phyloP scores from a whole-genome alignment of 2,113 vertebrate genomes.

The Cebus imitator region DNA sequence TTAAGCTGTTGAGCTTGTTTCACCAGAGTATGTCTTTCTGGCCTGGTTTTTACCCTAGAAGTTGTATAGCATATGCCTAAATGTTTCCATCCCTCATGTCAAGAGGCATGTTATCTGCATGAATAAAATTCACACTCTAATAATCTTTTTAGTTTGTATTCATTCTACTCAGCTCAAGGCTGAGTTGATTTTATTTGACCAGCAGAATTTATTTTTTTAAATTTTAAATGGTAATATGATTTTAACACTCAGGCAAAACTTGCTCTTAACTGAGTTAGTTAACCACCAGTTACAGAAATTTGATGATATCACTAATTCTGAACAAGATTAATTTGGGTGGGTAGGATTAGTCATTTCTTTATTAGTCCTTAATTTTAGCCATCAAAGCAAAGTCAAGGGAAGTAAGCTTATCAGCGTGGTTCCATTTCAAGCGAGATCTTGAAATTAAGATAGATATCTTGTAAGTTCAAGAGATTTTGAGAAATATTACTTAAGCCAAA shows the following conservation, averaged over 20 bases:
- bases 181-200: constrained; percentile 54
- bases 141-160: constrained; percentile 51
- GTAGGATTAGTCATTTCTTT: not conserved
- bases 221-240: not conserved
- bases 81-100: not conserved
- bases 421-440: not conserved
- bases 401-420: not conserved
- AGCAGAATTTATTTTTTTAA: not conserved
- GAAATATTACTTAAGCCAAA: not conserved
- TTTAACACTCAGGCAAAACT: not conserved
- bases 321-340: not conserved
- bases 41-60: not conserved
- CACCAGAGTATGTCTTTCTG: not conserved
- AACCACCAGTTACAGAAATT: not conserved
- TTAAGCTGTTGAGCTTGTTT: not conserved
- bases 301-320: not conserved
- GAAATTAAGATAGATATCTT: constrained; percentile 32
- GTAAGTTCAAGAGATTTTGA: not conserved
- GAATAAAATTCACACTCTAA: constrained; percentile 21
- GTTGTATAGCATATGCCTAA: not conserved
- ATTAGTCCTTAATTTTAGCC: constrained; percentile 38
- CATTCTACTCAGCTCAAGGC: constrained; percentile 37
- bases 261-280: not conserved
- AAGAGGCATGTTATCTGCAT: not conserved
- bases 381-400: not conserved